A percentile compares a stretch with the other conserved stretches of the same genome.
Evolutionary conservation across 2,797 vertebrate species (phyloP).

Genomic region (Hemitrygon akajei): DNA sequence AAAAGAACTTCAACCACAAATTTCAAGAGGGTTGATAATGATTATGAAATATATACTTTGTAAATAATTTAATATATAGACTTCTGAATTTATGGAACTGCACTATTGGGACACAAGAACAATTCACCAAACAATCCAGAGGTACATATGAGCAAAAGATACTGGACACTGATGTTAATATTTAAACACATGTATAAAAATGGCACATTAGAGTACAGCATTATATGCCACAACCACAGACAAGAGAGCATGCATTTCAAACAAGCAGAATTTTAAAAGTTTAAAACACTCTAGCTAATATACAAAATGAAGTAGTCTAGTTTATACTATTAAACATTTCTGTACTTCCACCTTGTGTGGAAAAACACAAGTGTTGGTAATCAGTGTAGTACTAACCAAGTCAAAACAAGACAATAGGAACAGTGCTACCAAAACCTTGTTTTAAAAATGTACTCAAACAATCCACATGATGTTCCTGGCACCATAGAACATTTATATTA

Average conservation of each 20-base stretch:
- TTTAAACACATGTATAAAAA: not conserved
- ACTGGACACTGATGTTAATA: not conserved
- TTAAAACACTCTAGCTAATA: not conserved
- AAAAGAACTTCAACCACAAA: not conserved
- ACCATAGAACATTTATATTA: not conserved
- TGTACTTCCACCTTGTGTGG: not conserved
- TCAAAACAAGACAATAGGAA: not conserved
- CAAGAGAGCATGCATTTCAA: not conserved
- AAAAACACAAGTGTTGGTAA: not conserved
- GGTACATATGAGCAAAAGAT: not conserved
- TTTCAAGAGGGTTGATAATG: not conserved
- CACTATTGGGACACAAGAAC: not conserved
- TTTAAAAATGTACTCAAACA: not conserved
- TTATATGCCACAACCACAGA: not conserved
- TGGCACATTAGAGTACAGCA: conserved; percentile 11
- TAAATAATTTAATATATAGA: not conserved
- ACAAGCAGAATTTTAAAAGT: conserved; percentile 4
- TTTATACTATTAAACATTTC: not conserved
- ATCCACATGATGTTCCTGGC: not conserved
- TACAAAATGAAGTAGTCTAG: not conserved
- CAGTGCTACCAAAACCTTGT: conserved; percentile 4
- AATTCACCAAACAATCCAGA: not conserved
- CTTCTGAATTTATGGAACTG: not conserved
- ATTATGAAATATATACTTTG: not conserved
- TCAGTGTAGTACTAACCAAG: not conserved